Percentiles rank a stretch among this genome's conserved stretches.
phyloP scores from a whole-genome alignment of 2,797 vertebrate genomes.

The Telmatherina bonti region DNA sequence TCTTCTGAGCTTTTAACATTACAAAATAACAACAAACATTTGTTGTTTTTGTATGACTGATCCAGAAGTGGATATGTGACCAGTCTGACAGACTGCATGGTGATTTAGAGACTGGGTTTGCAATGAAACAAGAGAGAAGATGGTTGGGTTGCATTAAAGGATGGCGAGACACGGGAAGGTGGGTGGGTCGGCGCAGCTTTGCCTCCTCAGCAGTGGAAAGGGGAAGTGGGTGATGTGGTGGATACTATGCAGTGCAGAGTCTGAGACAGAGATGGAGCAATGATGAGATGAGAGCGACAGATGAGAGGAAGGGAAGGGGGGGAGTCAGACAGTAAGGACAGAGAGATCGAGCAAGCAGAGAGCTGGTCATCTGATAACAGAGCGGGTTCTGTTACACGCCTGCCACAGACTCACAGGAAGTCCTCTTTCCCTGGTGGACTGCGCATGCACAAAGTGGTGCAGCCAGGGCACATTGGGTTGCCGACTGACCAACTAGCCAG shows the following conservation, averaged over 20 bases:
- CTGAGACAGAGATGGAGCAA: conserved; percentile 76
- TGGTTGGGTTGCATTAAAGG: conserved; percentile 57
- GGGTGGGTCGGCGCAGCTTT: conserved; percentile 66
- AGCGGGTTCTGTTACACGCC: conserved; percentile 87
- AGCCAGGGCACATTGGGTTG: conserved; percentile 36
- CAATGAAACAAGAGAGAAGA: conserved; percentile 47
- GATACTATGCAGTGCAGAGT: conserved; percentile 72
- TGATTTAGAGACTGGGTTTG: conserved; percentile 48
- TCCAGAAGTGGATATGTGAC: conserved; percentile 49
- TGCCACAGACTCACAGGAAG: conserved; percentile 84
- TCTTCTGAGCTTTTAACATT: conserved; percentile 7
- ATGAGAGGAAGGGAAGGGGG: conserved; percentile 63
- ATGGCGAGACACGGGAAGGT: conserved; percentile 46
- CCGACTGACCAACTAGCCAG: conserved; percentile 33
- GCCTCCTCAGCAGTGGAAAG: conserved; percentile 78
- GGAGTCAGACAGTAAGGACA: conserved; percentile 73
- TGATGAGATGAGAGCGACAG: conserved; percentile 73
- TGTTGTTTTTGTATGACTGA: conserved; percentile 18
- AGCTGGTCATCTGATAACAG: conserved; percentile 90
- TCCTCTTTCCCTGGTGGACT: conserved; percentile 71
- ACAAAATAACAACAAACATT: conserved; percentile 4
- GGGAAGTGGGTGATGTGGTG: conserved; percentile 83
- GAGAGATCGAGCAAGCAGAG: conserved; percentile 69
- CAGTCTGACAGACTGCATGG: conserved; percentile 37
- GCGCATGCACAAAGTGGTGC: conserved; percentile 60